These are phyloP conservation scores for Subanguina moxae DNA, from an alignment of 1,140 invertebrate genomes.

Conservation along the genomic window DNA sequence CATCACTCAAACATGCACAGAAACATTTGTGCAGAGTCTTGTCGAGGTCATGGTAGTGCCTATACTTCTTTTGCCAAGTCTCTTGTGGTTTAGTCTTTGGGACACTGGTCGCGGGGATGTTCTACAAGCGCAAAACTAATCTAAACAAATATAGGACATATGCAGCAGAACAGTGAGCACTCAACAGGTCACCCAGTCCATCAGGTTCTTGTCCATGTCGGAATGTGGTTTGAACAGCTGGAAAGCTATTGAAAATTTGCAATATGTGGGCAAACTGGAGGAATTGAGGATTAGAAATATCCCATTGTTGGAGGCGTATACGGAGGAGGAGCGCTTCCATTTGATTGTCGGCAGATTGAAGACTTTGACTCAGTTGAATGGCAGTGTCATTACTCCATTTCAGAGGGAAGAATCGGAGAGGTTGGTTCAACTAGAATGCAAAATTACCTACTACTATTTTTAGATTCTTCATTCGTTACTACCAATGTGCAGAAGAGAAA, in stretches of 20 bases:
- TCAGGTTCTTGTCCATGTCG: conserved; percentile 13
- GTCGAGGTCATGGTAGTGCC: no score
- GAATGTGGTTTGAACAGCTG: conserved; percentile 10
- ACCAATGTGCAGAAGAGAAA: conserved; percentile 10
- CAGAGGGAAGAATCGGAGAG: conserved; percentile 26
- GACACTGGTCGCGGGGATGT: no score
- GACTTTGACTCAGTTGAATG: conserved; percentile 15
- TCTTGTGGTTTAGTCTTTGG: no score
- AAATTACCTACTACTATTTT: not conserved
- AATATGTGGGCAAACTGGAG: conserved; percentile 15
- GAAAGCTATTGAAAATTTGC: conserved; percentile 22
- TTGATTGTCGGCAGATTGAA: conserved; percentile 19
- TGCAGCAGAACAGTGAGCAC: not conserved
- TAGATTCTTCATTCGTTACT: conserved; percentile 21
- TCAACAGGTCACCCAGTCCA: not conserved
- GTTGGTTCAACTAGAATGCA: not conserved
- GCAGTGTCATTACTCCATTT: conserved; percentile 10
- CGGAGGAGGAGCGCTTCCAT: conserved; percentile 21
- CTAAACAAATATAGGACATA: no score
- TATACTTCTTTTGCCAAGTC: no score
- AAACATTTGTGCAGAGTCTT: no score
- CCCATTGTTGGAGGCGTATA: conserved; percentile 12
- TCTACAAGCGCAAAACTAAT: no score
- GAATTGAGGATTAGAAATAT: conserved; percentile 19
- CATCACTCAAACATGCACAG: no score